phyloP scores from a whole-genome alignment of 1,140 invertebrate species.

The Drosophila lacertosa region DNA sequence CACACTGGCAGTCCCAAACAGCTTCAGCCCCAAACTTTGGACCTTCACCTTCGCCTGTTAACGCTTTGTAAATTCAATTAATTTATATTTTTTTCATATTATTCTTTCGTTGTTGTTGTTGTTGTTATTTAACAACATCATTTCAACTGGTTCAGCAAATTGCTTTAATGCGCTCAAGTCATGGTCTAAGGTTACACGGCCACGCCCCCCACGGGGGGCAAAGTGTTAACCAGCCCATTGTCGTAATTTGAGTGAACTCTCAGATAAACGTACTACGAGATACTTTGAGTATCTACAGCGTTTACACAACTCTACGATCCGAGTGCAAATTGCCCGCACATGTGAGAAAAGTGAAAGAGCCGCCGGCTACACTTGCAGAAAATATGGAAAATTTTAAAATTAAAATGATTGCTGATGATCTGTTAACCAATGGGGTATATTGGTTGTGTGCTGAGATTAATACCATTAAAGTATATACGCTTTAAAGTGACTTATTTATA shows the following conservation, averaged over 20 bases:
- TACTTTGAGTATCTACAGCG: conserved; percentile 15
- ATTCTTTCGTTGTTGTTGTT: background rate
- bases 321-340: conserved; percentile 19
- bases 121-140: conserved; percentile 57
- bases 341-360: conserved; percentile 48
- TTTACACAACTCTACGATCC: conserved; percentile 55
- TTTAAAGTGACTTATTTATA: no score
- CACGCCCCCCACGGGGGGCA: background rate
- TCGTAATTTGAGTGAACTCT: conserved; percentile 56
- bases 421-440: no score
- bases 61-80: conserved; percentile 71
- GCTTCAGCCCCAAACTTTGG: conserved; percentile 22
- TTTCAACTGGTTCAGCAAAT: conserved; percentile 53
- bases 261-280: background rate
- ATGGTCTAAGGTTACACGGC: conserved; percentile 69
- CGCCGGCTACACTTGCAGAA: conserved; percentile 25
- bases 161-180: conserved; percentile 58
- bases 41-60: conserved; percentile 70
- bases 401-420: no score
- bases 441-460: no score
- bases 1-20: conserved; percentile 6
- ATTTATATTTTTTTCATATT: conserved; percentile 39
- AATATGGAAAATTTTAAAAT: conserved; percentile 1
- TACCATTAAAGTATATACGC: no score
- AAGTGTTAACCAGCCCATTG: conserved; percentile 6